phyloP scores from a whole-genome alignment of 2,797 vertebrate species.

The Menidia menidia region DNA sequence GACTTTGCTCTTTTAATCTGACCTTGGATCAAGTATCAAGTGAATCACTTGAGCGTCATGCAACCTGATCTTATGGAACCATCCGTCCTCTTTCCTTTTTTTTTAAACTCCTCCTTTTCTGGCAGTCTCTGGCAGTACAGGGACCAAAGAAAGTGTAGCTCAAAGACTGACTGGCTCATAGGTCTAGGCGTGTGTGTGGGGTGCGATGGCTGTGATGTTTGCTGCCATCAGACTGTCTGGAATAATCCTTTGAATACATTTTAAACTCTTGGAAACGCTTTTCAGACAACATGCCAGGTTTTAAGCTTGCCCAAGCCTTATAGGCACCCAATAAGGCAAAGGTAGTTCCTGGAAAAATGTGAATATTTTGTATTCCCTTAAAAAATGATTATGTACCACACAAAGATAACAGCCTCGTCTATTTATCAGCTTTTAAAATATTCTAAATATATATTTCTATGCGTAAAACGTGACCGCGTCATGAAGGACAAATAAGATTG shows the following conservation, averaged over 20 bases:
- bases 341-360: too few species aligned
- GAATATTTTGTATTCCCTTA: too few species aligned
- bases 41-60: constrained; percentile 17
- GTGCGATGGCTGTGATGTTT: constrained; percentile 7
- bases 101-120: background rate
- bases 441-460: too few species aligned
- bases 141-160: background rate
- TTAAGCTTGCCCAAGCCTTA: too few species aligned
- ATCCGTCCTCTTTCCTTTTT: background rate
- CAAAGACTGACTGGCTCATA: background rate
- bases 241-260: background rate
- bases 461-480: too few species aligned
- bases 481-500: too few species aligned
- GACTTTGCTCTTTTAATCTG: constrained; percentile 33
- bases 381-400: too few species aligned
- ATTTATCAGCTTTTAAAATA: too few species aligned
- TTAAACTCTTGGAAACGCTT: background rate
- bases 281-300: too few species aligned
- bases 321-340: too few species aligned
- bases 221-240: constrained; percentile 2
- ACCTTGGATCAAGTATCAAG: constrained; percentile 45
- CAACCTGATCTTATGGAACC: constrained; percentile 35
- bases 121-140: background rate
- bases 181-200: background rate
- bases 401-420: too few species aligned